phyloP scores from a whole-genome alignment of 2,113 vertebrate species.

The Helogale parvula region DNA sequence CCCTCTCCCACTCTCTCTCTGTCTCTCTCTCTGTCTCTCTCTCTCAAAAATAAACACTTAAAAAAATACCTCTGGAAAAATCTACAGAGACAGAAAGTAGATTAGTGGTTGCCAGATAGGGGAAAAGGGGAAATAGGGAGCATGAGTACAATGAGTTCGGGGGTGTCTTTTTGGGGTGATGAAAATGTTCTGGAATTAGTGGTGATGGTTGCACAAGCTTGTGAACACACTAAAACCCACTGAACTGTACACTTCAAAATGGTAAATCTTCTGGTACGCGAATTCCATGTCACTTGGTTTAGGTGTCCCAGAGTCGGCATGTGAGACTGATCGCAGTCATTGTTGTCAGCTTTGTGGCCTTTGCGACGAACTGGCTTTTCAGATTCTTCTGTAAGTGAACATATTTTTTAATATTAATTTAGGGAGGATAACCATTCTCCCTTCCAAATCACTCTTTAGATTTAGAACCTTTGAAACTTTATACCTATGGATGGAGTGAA shows the following conservation, averaged over 20 bases:
- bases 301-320: not conserved
- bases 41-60: no score
- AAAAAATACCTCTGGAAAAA: not conserved
- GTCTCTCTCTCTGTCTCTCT: no score
- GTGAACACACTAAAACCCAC: slow-evolving; percentile 10
- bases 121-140: not conserved
- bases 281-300: not conserved
- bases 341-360: not conserved
- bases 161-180: not conserved
- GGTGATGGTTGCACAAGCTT: not conserved
- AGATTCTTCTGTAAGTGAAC: slow-evolving; percentile 40
- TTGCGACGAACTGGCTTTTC: slow-evolving; percentile 34
- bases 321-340: not conserved
- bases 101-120: not conserved
- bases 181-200: slow-evolving; percentile 48
- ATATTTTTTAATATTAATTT: slow-evolving; percentile 25
- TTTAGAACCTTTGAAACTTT: slow-evolving; percentile 46
- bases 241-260: slow-evolving; percentile 24
- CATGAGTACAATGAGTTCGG: not conserved
- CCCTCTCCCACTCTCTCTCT: no score
- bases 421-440: not conserved
- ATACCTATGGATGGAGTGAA: not conserved
- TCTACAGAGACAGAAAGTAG: not conserved
- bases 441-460: slow-evolving; percentile 43
- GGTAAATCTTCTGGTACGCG: not conserved